phyloP scores from a whole-genome alignment of 2,797 vertebrate genomes.

The Crenuchus spilurus region DNA sequence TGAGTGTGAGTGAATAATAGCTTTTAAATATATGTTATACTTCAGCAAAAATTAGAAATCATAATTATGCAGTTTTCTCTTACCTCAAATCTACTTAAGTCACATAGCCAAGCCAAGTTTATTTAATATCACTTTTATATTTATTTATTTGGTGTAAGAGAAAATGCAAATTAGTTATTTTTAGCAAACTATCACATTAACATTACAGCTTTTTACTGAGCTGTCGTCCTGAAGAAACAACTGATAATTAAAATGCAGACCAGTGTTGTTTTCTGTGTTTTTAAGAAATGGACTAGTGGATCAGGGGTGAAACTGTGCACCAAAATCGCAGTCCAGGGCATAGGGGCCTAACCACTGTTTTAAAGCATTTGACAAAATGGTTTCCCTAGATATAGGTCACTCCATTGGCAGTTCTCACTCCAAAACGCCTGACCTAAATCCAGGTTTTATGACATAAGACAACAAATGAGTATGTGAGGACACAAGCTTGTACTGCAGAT shows the following conservation, averaged over 20 bases:
- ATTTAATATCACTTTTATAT: background rate
- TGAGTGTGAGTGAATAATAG: slow-evolving; percentile 76
- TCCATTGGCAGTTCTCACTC: background rate
- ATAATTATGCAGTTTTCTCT: no score
- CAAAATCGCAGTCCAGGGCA: background rate
- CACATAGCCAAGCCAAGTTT: background rate
- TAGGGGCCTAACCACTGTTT: background rate
- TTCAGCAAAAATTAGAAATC: no score
- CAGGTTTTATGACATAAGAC: slow-evolving; percentile 16
- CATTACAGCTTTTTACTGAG: no score
- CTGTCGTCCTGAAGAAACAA: background rate
- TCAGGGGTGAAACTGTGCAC: background rate
- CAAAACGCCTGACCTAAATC: background rate
- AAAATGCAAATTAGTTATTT: no score
- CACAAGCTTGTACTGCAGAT: background rate
- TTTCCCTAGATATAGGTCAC: slow-evolving; percentile 7
- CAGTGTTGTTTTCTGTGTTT: no score
- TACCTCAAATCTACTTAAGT: background rate
- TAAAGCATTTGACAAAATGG: background rate
- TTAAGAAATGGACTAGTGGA: background rate
- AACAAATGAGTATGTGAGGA: slow-evolving; percentile 8
- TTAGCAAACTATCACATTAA: no score
- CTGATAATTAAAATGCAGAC: background rate
- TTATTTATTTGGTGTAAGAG: no score
- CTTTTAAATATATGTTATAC: background rate